Conservation (phyloP, 2,113 vertebrate genomes). For the Muntiacus muntjak region DNA sequence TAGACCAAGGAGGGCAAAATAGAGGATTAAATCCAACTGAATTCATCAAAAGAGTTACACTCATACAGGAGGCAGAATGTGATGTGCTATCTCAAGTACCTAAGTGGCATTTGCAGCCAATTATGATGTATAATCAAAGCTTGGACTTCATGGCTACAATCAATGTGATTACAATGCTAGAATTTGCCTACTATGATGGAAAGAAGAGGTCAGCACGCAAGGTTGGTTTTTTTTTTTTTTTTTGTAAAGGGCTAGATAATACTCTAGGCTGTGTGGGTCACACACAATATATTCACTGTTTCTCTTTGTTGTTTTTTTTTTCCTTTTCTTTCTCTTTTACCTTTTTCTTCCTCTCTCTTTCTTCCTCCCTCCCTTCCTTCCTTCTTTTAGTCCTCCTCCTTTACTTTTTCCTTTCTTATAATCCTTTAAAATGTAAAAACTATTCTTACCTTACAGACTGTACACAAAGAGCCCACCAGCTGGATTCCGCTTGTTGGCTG, state of each 20-base stretch:
- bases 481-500: not conserved
- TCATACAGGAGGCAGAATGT: not conserved
- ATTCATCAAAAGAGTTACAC: not conserved
- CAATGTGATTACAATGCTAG: not conserved
- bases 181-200: not conserved
- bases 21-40: not conserved
- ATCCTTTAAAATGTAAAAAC: not conserved
- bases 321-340: not conserved
- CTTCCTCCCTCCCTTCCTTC: not conserved
- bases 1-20: not conserved
- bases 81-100: not conserved
- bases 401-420: not conserved
- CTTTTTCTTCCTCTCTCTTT: too few species aligned
- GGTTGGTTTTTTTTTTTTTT: not conserved
- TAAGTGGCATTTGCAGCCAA: not conserved
- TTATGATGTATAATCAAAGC: not conserved
- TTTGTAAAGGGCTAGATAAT: not conserved
- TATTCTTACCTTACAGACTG: not conserved
- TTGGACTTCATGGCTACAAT: not conserved
- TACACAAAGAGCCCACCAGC: not conserved
- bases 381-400: not conserved
- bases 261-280: not conserved
- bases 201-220: not conserved
- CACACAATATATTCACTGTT: not conserved
- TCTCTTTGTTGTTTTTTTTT: accelerated